Evolutionary conservation across 1,140 invertebrate genomes (phyloP).

Genomic region (Listronotus oregonensis): DNA sequence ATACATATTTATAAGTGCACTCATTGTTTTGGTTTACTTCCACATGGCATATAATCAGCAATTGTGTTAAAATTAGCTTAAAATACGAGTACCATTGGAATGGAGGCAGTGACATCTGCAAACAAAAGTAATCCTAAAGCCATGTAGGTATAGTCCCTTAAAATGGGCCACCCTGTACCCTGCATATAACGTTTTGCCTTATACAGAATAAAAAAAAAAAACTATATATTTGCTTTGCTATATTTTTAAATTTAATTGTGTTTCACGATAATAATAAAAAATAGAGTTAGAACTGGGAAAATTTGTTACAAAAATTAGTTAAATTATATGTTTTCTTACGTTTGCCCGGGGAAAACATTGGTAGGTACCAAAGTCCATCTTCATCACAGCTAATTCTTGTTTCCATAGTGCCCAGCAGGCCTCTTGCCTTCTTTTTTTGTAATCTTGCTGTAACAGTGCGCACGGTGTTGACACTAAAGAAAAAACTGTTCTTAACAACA

Average conservation of each 20-base stretch:
- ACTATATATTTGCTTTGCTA: too few relatives aligned
- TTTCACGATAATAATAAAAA: too few relatives aligned
- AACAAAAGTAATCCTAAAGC: conserved; percentile 20
- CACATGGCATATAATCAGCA: conserved; percentile 60
- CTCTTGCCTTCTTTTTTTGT: conserved; percentile 49
- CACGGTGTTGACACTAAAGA: conserved; percentile 50
- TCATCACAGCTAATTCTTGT: conserved; percentile 61
- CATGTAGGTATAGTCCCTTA: too few relatives aligned
- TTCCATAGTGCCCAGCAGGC: conserved; percentile 52
- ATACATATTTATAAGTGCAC: too few relatives aligned
- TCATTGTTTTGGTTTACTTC: conserved; percentile 46
- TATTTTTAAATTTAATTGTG: too few relatives aligned
- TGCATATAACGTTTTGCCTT: too few relatives aligned
- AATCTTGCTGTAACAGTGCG: conserved; percentile 47
- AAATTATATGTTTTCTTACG: conserved; percentile 55
- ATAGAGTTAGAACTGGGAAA: too few relatives aligned
- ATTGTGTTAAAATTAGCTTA: conserved; percentile 59
- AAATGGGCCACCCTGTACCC: too few relatives aligned
- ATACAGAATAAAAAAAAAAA: too few relatives aligned
- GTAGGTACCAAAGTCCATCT: conserved; percentile 58
- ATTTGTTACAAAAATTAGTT: too few relatives aligned
- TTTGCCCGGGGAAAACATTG: conserved; percentile 64
- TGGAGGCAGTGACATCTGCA: conserved; percentile 66
- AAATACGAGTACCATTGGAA: conserved; percentile 62
- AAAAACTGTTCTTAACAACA: conserved; percentile 9